Evolutionary conservation across 2,888 invertebrate genomes (phyloP).

Genomic region (Torymus tubicola): DNA sequence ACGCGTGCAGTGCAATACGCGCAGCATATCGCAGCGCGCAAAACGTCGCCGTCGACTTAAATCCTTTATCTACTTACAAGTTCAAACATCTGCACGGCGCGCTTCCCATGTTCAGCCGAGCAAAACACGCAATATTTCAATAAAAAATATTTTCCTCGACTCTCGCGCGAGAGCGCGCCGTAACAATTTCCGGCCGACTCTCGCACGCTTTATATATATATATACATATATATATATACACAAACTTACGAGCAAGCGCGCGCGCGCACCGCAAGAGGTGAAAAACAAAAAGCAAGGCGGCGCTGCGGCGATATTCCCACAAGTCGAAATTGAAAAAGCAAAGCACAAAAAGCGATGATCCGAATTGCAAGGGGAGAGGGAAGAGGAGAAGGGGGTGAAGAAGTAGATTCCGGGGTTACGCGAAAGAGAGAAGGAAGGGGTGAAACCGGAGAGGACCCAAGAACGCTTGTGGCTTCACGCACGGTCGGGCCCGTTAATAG

Average conservation of each 20-base stretch:
- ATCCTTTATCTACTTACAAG: constrained; percentile 50
- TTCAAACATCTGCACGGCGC: constrained; percentile 5
- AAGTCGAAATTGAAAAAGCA: constrained; percentile 36
- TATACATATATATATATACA: background rate
- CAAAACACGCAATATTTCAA: constrained; percentile 53
- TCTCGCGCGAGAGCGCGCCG: background rate
- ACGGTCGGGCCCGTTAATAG: constrained; percentile 71
- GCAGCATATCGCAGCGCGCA: background rate
- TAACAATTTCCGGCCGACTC: constrained; percentile 54
- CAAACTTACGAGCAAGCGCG: too few species aligned
- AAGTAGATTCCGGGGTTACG: constrained; percentile 12
- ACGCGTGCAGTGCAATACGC: too few species aligned
- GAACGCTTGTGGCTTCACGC: constrained; percentile 64
- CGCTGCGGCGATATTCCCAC: constrained; percentile 42
- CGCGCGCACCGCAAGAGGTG: background rate
- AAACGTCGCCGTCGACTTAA: constrained; percentile 50
- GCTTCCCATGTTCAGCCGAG: constrained; percentile 51
- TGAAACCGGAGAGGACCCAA: constrained; percentile 27
- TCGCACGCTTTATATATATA: constrained; percentile 8
- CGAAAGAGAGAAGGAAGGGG: background rate
- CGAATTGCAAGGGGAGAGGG: constrained; percentile 18
- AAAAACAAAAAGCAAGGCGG: background rate
- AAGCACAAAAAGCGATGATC: constrained; percentile 39
- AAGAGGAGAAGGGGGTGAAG: background rate
- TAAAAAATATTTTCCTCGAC: constrained; percentile 41